phyloP scores from a whole-genome alignment of 2,113 vertebrate genomes.

The Onychorhynchus coronatus region DNA sequence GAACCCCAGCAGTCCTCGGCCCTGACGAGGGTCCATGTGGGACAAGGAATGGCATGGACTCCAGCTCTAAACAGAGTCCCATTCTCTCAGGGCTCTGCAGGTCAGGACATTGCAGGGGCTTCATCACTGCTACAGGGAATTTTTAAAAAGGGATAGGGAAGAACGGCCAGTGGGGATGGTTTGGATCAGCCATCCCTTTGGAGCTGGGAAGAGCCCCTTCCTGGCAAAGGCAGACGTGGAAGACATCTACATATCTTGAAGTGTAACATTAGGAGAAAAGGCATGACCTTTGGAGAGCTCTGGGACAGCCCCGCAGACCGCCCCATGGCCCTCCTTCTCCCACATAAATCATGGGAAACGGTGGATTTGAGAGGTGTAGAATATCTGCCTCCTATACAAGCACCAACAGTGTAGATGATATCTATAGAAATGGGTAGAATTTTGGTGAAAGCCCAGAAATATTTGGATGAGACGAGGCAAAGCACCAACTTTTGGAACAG shows the following conservation, averaged over 20 bases:
- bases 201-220: not conserved
- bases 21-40: not conserved
- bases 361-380: not conserved
- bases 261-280: slow-evolving; percentile 13
- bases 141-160: not conserved
- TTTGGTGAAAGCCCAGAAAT: not conserved
- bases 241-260: not conserved
- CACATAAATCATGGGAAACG: not conserved
- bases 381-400: not conserved
- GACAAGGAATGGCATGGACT: not conserved
- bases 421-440: too few relatives aligned
- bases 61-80: not conserved
- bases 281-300: not conserved
- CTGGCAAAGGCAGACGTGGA: not conserved
- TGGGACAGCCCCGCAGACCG: not conserved
- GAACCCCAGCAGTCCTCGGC: fast-evolving
- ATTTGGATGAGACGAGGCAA: not conserved
- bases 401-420: not conserved
- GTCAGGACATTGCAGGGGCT: not conserved
- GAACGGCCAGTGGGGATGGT: fast-evolving
- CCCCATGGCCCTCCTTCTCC: fast-evolving
- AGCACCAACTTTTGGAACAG: not conserved
- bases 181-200: not conserved
- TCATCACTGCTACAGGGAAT: not conserved
- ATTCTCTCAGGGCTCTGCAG: fast-evolving